Percentiles rank a stretch among this genome's conserved stretches.
Conservation (phyloP, 1,140 invertebrate species). For the Heliconius melpomene region DNA sequence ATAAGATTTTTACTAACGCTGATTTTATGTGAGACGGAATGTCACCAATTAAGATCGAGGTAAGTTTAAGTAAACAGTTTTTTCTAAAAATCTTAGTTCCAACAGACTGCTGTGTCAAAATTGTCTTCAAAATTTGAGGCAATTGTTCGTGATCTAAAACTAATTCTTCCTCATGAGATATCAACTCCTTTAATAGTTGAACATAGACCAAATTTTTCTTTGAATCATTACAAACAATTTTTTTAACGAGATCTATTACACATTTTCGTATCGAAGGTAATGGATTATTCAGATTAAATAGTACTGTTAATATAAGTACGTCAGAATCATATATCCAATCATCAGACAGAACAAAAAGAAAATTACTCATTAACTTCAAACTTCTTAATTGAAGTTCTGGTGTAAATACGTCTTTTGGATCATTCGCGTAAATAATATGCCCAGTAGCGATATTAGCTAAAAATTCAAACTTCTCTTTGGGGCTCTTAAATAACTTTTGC, state of each 20-base stretch:
- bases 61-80: conserved; percentile 63
- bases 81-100: conserved; percentile 64
- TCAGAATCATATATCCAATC: conserved; percentile 73
- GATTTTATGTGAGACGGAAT: conserved; percentile 65
- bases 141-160: conserved; percentile 84
- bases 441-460: conserved; percentile 77
- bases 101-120: conserved; percentile 52
- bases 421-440: conserved; percentile 65
- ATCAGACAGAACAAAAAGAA: conserved; percentile 54
- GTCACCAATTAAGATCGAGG: conserved; percentile 54
- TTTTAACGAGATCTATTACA: conserved; percentile 64
- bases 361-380: conserved; percentile 64
- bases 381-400: conserved; percentile 69
- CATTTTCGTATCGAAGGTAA: conserved; percentile 68
- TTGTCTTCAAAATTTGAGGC: conserved; percentile 69
- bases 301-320: conserved; percentile 69
- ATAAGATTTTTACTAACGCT: conserved; percentile 57
- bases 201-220: conserved; percentile 60
- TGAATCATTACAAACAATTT: conserved; percentile 50
- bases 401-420: conserved; percentile 66
- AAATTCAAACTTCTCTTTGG: conserved; percentile 78
- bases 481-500: conserved; percentile 63
- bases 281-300: conserved; percentile 75
- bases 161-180: conserved; percentile 81
- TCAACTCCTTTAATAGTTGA: conserved; percentile 57